Conservation (phyloP, 1,140 invertebrate genomes). For the Fopius arisanus region DNA sequence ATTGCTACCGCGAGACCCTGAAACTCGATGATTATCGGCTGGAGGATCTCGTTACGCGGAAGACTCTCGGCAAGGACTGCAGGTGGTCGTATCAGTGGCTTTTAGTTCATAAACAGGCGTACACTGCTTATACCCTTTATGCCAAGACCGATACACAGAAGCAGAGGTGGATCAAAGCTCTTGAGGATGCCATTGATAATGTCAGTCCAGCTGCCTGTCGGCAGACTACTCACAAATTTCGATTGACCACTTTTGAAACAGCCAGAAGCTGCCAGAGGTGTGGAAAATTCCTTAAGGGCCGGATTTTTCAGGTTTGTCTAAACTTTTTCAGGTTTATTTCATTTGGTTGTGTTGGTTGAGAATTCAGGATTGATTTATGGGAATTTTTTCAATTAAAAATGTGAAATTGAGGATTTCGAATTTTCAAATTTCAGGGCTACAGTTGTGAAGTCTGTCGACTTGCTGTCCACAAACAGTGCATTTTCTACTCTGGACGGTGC, state of each 20-base stretch:
- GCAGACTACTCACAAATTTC: slow-evolving; percentile 86
- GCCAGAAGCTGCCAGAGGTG: slow-evolving; percentile 84
- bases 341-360: neutral
- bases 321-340: slow-evolving; percentile 28
- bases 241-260: slow-evolving; percentile 85
- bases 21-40: slow-evolving; percentile 86
- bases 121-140: slow-evolving; percentile 88
- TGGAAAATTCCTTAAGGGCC: slow-evolving; percentile 87
- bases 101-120: slow-evolving; percentile 82
- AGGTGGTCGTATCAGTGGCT: slow-evolving; percentile 85
- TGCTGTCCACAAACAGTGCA: slow-evolving; percentile 80
- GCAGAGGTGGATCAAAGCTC: slow-evolving; percentile 90
- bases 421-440: slow-evolving; percentile 78
- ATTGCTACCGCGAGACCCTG: slow-evolving; percentile 88
- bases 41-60: slow-evolving; percentile 76
- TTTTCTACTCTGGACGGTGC: slow-evolving; percentile 76
- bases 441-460: slow-evolving; percentile 77
- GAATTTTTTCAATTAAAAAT: too few species aligned
- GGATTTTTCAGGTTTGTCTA: slow-evolving; percentile 77
- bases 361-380: neutral
- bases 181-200: slow-evolving; percentile 93
- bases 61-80: slow-evolving; percentile 72
- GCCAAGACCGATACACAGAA: slow-evolving; percentile 89
- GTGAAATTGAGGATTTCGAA: too few species aligned
- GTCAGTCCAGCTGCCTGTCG: slow-evolving; percentile 81